These are phyloP conservation scores for Streptopelia turtur DNA, from an alignment of 2,797 vertebrate genomes.

Conservation along the genomic window DNA sequence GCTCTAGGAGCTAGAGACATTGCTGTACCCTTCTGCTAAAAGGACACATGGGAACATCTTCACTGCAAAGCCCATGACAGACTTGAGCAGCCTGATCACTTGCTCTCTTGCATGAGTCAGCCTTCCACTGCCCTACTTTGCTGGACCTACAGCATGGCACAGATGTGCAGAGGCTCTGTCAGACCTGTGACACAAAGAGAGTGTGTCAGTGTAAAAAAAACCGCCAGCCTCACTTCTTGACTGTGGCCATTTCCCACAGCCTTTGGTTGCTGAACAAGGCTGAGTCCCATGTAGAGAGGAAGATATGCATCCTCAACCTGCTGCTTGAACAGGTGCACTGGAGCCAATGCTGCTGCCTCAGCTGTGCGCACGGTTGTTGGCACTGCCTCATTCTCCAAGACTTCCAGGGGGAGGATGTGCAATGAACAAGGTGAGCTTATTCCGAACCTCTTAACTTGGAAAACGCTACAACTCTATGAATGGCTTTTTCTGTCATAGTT, in stretches of 20 bases:
- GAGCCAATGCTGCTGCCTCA: background rate
- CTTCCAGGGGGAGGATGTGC: background rate
- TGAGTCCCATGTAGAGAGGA: background rate
- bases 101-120: background rate
- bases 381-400: background rate
- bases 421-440: background rate
- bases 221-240: background rate
- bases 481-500: background rate
- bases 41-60: too few species aligned
- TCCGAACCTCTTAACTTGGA: background rate
- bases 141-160: background rate
- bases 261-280: background rate
- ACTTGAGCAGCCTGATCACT: background rate
- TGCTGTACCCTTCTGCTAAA: background rate
- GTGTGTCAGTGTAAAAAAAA: background rate
- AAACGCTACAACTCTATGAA: too few species aligned
- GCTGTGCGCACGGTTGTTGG: background rate
- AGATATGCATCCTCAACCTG: background rate
- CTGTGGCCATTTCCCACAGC: background rate
- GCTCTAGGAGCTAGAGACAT: background rate
- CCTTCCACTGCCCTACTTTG: background rate
- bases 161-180: background rate
- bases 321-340: background rate
- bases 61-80: background rate
- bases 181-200: too few species aligned